phyloP scores from a whole-genome alignment of 2,113 vertebrate genomes.

The Nothocercus nigrocapillus region DNA sequence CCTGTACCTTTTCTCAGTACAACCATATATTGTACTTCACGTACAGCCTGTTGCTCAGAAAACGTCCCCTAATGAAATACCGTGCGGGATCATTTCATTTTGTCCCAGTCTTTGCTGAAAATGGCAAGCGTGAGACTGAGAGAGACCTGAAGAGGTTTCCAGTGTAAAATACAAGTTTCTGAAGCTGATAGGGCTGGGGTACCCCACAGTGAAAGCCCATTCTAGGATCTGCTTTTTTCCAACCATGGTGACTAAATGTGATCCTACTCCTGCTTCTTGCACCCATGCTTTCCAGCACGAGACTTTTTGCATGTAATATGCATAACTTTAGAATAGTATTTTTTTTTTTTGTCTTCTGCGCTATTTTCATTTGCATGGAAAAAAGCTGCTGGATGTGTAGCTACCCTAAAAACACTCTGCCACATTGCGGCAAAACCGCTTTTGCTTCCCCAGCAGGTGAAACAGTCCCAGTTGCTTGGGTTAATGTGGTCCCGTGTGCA shows the following conservation, averaged over 20 bases:
- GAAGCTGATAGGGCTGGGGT: not conserved
- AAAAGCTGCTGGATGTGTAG: not conserved
- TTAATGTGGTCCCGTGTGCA: not conserved
- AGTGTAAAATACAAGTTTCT: not conserved
- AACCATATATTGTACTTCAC: fast-evolving
- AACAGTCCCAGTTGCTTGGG: not conserved
- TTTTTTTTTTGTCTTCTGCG: not conserved
- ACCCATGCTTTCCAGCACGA: not conserved
- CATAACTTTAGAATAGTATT: not conserved
- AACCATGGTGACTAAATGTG: not conserved
- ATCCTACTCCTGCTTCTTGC: not conserved
- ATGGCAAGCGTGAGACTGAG: not conserved
- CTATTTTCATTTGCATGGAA: not conserved
- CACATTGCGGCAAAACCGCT: fast-evolving
- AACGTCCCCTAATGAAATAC: not conserved
- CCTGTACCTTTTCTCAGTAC: not conserved
- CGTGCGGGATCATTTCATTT: not conserved
- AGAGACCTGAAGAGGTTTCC: not conserved
- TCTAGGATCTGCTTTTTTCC: not conserved
- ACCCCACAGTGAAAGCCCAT: not conserved
- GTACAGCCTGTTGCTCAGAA: not conserved
- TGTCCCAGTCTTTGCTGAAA: not conserved
- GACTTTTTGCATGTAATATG: not conserved
- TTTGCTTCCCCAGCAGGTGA: not conserved
- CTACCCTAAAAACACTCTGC: not conserved